These are phyloP conservation scores for Leucoraja ocellata DNA, from an alignment of 2,797 vertebrate species.

Conservation along the genomic window DNA sequence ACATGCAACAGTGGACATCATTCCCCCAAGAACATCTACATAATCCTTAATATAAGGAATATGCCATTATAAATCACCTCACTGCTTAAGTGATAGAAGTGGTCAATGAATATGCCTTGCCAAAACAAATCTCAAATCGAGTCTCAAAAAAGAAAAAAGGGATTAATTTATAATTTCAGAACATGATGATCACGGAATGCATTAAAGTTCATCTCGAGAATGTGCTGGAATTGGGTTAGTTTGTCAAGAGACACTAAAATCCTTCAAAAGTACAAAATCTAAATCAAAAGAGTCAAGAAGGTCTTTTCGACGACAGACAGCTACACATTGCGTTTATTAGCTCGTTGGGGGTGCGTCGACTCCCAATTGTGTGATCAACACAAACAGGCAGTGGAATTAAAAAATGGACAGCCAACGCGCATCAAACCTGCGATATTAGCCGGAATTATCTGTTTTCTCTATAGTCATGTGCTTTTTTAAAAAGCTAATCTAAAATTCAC, in stretches of 20 bases:
- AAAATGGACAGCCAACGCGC: no score
- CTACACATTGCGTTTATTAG: no score
- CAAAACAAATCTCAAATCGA: background rate
- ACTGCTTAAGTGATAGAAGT: constrained; percentile 26
- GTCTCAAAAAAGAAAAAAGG: background rate
- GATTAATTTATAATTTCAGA: constrained; percentile 2
- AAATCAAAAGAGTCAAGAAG: background rate
- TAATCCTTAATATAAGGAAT: constrained; percentile 58
- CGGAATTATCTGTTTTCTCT: background rate
- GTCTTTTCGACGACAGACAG: background rate
- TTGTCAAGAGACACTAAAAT: background rate
- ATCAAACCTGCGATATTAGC: background rate
- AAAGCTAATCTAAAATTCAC: constrained; percentile 37
- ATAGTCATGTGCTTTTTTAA: constrained; percentile 4
- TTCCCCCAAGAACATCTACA: constrained; percentile 44
- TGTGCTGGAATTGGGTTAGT: background rate
- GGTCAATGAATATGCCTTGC: background rate
- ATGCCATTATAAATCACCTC: constrained; percentile 37
- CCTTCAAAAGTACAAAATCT: constrained; percentile 23
- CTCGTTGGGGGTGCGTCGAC: no score
- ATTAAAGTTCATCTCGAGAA: background rate
- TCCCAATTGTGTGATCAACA: no score
- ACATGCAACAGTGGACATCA: constrained; percentile 42
- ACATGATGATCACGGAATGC: background rate
- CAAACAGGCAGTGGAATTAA: no score